Evolutionary conservation across 2,888 invertebrate species (phyloP).

Genomic region (Agrochola macilenta): DNA sequence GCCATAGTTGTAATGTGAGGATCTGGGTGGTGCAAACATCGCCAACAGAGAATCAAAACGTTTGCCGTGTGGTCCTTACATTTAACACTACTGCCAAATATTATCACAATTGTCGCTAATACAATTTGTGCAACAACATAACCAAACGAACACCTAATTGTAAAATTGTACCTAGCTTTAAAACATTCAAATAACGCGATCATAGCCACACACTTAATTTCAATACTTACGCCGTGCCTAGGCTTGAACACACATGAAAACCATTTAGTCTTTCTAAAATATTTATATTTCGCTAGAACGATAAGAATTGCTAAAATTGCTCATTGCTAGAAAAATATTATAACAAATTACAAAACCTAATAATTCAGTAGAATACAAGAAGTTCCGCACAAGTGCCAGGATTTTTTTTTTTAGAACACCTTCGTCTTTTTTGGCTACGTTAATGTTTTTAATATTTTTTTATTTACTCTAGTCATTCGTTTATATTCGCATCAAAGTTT

Average conservation of each 20-base stretch:
- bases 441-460: background rate
- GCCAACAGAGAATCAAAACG: conserved; percentile 59
- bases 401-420: background rate
- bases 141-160: conserved; percentile 46
- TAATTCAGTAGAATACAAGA: conserved; percentile 2
- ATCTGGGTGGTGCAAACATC: conserved; percentile 23
- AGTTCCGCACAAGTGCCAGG: background rate
- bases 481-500: background rate
- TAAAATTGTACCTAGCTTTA: conserved; percentile 45
- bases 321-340: conserved; percentile 17
- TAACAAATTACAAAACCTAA: conserved; percentile 17
- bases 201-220: conserved; percentile 36
- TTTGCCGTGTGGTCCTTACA: conserved; percentile 67
- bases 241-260: conserved; percentile 31
- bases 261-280: conserved; percentile 11
- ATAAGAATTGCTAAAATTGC: conserved; percentile 20
- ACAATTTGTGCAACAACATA: conserved; percentile 66
- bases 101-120: conserved; percentile 71
- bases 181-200: conserved; percentile 30
- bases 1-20: background rate
- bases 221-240: conserved; percentile 15
- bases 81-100: conserved; percentile 68
- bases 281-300: conserved; percentile 12
- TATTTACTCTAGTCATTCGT: background rate
- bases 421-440: background rate